Percentiles rank a stretch among this genome's conserved stretches.
These are phyloP conservation scores for Syngnathus acus DNA, from an alignment of 2,797 vertebrate genomes.

Conservation along the genomic window DNA sequence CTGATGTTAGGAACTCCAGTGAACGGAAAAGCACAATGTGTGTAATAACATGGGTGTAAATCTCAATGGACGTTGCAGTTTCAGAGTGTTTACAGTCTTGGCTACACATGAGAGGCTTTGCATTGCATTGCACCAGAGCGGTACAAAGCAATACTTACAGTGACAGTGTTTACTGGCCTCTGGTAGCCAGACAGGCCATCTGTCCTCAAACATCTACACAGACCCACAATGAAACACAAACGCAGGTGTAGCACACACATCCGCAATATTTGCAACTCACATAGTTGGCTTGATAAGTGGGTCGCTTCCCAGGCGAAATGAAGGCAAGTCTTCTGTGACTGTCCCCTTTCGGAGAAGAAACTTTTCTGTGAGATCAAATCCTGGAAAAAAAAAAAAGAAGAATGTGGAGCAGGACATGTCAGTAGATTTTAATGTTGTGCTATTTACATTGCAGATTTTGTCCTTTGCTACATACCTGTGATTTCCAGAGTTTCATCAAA, in stretches of 20 bases:
- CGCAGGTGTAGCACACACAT: neutral
- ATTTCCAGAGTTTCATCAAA: constrained; percentile 64
- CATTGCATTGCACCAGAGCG: neutral
- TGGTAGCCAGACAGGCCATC: constrained; percentile 6
- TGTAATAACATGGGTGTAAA: constrained; percentile 14
- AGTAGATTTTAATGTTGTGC: neutral
- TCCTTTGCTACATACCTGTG: constrained; percentile 70
- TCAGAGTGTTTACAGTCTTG: constrained; percentile 6
- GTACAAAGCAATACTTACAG: constrained; percentile 11
- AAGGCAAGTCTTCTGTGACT: constrained; percentile 73
- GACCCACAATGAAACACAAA: neutral
- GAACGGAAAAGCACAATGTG: neutral
- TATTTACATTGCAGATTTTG: neutral
- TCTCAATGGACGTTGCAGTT: constrained; percentile 13
- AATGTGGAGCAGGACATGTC: neutral
- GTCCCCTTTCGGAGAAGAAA: constrained; percentile 83
- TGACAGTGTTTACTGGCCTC: constrained; percentile 19
- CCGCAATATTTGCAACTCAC: constrained; percentile 67
- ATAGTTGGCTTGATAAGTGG: constrained; percentile 83
- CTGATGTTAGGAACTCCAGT: neutral
- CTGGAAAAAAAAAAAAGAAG: constrained; percentile 53
- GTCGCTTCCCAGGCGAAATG: constrained; percentile 83
- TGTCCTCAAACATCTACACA: constrained; percentile 11
- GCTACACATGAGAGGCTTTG: constrained; percentile 13
- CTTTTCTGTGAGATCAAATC: constrained; percentile 86